phyloP scores from a whole-genome alignment of 1,140 invertebrate species.

The Cylas formicarius region DNA sequence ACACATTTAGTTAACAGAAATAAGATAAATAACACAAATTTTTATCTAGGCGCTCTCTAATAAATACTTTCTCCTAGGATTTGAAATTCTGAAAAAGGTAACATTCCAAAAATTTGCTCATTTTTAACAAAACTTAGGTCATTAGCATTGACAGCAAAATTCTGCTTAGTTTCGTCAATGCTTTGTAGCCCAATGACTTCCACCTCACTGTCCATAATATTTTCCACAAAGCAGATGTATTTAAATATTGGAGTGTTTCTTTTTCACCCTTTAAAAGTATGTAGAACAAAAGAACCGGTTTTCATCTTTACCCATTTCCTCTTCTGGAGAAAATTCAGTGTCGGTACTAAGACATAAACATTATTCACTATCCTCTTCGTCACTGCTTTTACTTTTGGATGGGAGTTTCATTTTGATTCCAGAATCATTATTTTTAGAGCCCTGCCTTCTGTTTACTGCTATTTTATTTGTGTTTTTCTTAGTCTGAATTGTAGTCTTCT shows the following conservation, averaged over 20 bases:
- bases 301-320: conserved; percentile 1
- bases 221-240: conserved; percentile 8
- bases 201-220: neutral
- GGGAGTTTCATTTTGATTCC: neutral
- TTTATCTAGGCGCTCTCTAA: no score
- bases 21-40: no score
- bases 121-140: neutral
- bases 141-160: conserved; percentile 1
- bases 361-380: neutral
- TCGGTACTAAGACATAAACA: neutral
- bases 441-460: neutral
- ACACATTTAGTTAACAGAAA: no score
- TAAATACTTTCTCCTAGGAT: conserved; percentile 7
- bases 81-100: conserved; percentile 6
- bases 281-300: conserved; percentile 8
- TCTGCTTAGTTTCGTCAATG: conserved; percentile 5
- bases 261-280: conserved; percentile 5
- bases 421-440: neutral
- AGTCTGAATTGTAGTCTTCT: conserved; percentile 4
- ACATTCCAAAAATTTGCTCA: conserved; percentile 10
- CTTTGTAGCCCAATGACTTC: neutral
- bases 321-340: neutral
- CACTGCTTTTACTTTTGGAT: neutral
- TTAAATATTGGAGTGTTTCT: conserved; percentile 8
- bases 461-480: conserved; percentile 2